Evolutionary conservation across 2,888 invertebrate genomes (phyloP).

Genomic region (Hirtodrosophila trivittata): DNA sequence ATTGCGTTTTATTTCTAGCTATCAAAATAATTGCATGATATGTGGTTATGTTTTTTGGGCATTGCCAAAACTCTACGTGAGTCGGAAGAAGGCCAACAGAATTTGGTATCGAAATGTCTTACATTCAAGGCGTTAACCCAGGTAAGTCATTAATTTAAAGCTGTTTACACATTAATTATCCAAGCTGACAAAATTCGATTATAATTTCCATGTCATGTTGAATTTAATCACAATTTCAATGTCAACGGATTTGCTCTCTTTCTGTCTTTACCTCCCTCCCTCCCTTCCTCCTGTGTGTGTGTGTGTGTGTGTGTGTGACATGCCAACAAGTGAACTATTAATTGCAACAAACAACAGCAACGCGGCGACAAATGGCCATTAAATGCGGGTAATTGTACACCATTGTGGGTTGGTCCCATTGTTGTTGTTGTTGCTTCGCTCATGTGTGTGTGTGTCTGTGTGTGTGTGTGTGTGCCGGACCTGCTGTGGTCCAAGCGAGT

Average conservation of each 20-base stretch:
- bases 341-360: slow-evolving; percentile 53
- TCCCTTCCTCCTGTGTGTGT: too few species aligned
- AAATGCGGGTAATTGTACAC: slow-evolving; percentile 67
- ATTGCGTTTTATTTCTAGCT: background rate
- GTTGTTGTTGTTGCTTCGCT: slow-evolving; percentile 21
- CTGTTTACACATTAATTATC: slow-evolving; percentile 59
- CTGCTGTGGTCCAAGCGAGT: slow-evolving; percentile 42
- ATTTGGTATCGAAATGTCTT: slow-evolving; percentile 23
- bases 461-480: slow-evolving; percentile 32
- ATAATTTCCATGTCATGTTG: slow-evolving; percentile 39
- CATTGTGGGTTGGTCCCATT: slow-evolving; percentile 45
- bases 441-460: slow-evolving; percentile 2
- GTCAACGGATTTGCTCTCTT: slow-evolving; percentile 47
- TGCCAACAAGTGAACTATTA: slow-evolving; percentile 72
- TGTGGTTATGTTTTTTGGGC: slow-evolving; percentile 15
- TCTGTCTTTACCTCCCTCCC: too few species aligned
- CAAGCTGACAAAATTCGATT: slow-evolving; percentile 57
- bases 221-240: slow-evolving; percentile 67
- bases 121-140: slow-evolving; percentile 28
- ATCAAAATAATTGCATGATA: slow-evolving; percentile 39
- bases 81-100: slow-evolving; percentile 48
- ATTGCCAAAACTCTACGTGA: slow-evolving; percentile 16
- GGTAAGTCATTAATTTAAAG: slow-evolving; percentile 55
- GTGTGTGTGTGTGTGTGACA: slow-evolving; percentile 41
- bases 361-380: slow-evolving; percentile 51